Conservation (phyloP, 1,140 invertebrate species). For the Epicauta chinensis region DNA sequence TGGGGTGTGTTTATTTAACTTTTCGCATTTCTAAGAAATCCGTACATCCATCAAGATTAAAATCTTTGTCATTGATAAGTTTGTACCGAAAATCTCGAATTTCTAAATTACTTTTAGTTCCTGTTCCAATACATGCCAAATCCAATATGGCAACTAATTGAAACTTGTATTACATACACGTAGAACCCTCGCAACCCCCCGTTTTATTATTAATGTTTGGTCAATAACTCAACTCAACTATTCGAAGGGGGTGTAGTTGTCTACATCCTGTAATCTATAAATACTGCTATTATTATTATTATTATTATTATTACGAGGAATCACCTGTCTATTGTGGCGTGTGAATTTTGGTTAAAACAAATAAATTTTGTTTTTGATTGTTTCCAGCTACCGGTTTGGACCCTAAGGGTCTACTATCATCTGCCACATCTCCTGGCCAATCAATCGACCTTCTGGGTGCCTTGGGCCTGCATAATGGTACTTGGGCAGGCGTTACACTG, state of each 20-base stretch:
- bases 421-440: slow-evolving; percentile 27
- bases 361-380: background rate
- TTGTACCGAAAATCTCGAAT: too few relatives aligned
- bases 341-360: background rate
- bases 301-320: background rate
- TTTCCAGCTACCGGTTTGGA: slow-evolving; percentile 18
- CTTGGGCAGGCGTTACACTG: slow-evolving; percentile 53
- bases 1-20: background rate
- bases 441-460: slow-evolving; percentile 57
- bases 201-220: too few relatives aligned
- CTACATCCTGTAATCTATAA: slow-evolving; percentile 6
- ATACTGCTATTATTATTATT: slow-evolving; percentile 1
- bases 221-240: too few relatives aligned
- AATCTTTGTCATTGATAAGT: too few relatives aligned
- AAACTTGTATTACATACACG: too few relatives aligned
- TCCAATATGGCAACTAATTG: too few relatives aligned
- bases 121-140: too few relatives aligned
- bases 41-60: too few relatives aligned
- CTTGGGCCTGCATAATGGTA: slow-evolving; percentile 61
- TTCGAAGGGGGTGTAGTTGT: background rate
- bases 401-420: slow-evolving; percentile 14
- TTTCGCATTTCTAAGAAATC: too few relatives aligned
- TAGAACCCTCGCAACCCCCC: too few relatives aligned
- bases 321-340: background rate
- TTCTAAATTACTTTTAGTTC: too few relatives aligned